Evolutionary conservation across 2,113 vertebrate species (phyloP).

Genomic region (Onychostoma macrolepis): DNA sequence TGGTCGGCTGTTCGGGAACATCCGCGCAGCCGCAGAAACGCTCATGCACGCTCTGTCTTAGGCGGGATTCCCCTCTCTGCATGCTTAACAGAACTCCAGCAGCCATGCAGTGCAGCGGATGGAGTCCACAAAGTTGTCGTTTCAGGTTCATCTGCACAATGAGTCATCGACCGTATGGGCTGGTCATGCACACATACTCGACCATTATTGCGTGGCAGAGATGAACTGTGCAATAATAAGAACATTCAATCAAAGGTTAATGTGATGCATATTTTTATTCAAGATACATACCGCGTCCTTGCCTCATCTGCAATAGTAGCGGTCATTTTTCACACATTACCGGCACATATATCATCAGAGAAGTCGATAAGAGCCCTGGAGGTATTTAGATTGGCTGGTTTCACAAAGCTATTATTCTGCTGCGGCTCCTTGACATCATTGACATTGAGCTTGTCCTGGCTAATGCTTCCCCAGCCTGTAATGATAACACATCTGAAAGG

Average conservation of each 20-base stretch:
- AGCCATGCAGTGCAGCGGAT: slow-evolving; percentile 42
- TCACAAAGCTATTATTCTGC: slow-evolving; percentile 18
- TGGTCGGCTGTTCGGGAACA: slow-evolving; percentile 75
- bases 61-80: slow-evolving; percentile 54
- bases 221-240: slow-evolving; percentile 36
- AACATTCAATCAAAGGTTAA: slow-evolving; percentile 3
- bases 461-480: slow-evolving; percentile 36
- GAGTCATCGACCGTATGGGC: slow-evolving; percentile 45
- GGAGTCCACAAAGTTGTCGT: slow-evolving; percentile 29
- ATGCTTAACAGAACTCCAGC: slow-evolving; percentile 31
- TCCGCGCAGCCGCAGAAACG: slow-evolving; percentile 71
- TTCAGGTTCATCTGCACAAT: slow-evolving; percentile 42
- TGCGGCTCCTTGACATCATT: slow-evolving; percentile 24
- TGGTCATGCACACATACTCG: background rate
- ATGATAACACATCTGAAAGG: slow-evolving; percentile 2
- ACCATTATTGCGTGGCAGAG: background rate
- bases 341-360: slow-evolving; percentile 26
- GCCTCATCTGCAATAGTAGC: slow-evolving; percentile 5
- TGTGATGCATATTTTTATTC: background rate
- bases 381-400: slow-evolving; percentile 20
- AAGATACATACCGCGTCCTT: background rate
- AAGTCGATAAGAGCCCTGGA: slow-evolving; percentile 20
- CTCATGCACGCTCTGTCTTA: slow-evolving; percentile 34
- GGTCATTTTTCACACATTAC: slow-evolving; percentile 36
- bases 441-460: slow-evolving; percentile 47